These are phyloP conservation scores for Tarsius wallacei DNA, from an alignment of 2,797 vertebrate species.

Conservation along the genomic window DNA sequence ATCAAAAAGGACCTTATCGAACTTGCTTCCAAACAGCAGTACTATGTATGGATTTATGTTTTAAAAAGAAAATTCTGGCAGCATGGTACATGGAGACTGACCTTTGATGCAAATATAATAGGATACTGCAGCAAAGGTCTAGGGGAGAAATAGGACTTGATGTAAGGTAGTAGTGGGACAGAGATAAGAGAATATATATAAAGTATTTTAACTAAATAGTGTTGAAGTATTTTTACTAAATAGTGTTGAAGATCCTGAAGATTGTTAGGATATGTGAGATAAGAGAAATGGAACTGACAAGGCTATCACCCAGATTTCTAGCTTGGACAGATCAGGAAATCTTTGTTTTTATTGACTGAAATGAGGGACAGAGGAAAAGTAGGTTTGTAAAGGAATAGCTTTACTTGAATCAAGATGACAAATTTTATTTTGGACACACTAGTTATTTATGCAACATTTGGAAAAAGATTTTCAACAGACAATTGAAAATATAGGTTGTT, in stretches of 20 bases:
- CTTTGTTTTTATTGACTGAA: constrained; percentile 28
- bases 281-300: not conserved
- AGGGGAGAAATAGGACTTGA: not conserved
- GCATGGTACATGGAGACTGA: not conserved
- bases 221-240: not conserved
- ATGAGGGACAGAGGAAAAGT: not conserved
- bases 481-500: not conserved
- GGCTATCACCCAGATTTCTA: not conserved
- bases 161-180: not conserved
- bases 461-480: not conserved
- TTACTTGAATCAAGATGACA: not conserved
- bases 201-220: not conserved
- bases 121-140: not conserved
- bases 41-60: not conserved
- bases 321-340: not conserved
- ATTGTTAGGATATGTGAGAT: not conserved
- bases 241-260: not conserved
- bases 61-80: not conserved
- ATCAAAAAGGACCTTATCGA: not conserved
- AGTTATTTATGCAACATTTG: not conserved
- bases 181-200: not conserved
- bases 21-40: not conserved
- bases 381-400: not conserved
- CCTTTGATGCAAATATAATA: not conserved
- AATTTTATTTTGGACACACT: constrained; percentile 16